Evolutionary conservation across 2,113 vertebrate species (phyloP).

Genomic region (Tiliqua scincoides): DNA sequence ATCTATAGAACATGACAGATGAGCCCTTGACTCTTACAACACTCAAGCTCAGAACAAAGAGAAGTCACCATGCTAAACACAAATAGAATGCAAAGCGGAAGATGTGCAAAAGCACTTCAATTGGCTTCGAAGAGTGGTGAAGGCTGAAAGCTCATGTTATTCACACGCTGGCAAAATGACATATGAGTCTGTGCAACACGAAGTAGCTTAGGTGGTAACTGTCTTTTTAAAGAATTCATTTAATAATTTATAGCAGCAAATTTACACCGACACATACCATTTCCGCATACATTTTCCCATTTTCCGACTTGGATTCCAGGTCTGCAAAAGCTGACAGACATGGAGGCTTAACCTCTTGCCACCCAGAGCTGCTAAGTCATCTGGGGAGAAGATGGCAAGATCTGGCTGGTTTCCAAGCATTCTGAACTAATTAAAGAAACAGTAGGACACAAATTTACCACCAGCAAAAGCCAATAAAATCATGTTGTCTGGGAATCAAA

Average conservation of each 20-base stretch:
- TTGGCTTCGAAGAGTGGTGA: constrained; percentile 57
- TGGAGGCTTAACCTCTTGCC: not conserved
- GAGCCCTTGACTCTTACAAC: constrained; percentile 65
- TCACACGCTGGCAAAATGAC: constrained; percentile 63
- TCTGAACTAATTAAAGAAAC: not conserved
- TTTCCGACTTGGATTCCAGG: not conserved
- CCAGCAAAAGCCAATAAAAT: constrained; percentile 11
- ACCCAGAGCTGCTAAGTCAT: not conserved
- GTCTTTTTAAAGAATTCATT: constrained; percentile 36
- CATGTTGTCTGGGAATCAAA: constrained; percentile 8
- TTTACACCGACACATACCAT: constrained; percentile 15
- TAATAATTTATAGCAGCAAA: constrained; percentile 43
- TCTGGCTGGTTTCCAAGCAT: constrained; percentile 15
- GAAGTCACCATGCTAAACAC: constrained; percentile 60
- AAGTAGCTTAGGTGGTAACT: constrained; percentile 36
- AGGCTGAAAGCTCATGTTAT: constrained; percentile 57
- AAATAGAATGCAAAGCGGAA: constrained; percentile 48
- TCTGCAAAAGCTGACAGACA: not conserved
- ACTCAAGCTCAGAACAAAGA: constrained; percentile 60
- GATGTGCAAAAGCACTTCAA: constrained; percentile 57
- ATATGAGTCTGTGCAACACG: constrained; percentile 28
- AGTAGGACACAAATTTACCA: constrained; percentile 28
- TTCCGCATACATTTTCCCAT: constrained; percentile 9
- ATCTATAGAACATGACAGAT: constrained; percentile 68
- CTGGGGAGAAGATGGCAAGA: constrained; percentile 28